Evolutionary conservation across 2,113 vertebrate species (phyloP).

Genomic region (Xyrauchen texanus): DNA sequence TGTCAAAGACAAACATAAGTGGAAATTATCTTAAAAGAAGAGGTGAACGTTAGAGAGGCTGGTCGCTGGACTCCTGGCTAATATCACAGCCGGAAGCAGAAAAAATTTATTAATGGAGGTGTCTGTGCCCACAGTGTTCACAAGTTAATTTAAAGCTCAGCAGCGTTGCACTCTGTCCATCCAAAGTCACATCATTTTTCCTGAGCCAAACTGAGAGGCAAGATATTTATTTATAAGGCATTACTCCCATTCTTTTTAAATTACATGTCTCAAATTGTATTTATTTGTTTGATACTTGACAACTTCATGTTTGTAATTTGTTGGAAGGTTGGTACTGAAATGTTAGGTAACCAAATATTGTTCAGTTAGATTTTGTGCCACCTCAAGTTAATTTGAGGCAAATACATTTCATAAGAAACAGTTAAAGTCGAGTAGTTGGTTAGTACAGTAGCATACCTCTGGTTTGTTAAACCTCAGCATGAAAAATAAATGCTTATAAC

Average conservation of each 20-base stretch:
- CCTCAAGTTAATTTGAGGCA: neutral
- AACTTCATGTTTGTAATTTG: neutral
- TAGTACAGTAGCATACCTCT: neutral
- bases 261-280: constrained; percentile 9
- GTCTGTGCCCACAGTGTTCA: constrained; percentile 14
- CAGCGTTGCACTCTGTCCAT: constrained; percentile 20
- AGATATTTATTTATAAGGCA: constrained; percentile 3
- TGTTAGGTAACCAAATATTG: neutral
- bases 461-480: too few relatives aligned
- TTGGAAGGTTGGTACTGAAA: neutral
- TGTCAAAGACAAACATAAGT: constrained; percentile 4
- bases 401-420: neutral
- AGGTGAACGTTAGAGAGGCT: neutral
- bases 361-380: neutral
- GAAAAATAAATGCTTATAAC: too few relatives aligned
- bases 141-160: constrained; percentile 47
- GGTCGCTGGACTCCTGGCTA: neutral
- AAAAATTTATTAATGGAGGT: constrained; percentile 45
- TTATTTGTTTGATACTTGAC: constrained; percentile 16
- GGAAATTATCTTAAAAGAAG: constrained; percentile 27
- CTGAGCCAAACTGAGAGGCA: neutral
- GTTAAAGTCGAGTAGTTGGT: neutral
- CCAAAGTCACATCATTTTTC: constrained; percentile 16
- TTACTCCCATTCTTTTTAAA: constrained; percentile 16
- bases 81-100: constrained; percentile 16